Evolutionary conservation across 2,888 invertebrate genomes (phyloP).

Genomic region (Pollenia griseotomentosa): DNA sequence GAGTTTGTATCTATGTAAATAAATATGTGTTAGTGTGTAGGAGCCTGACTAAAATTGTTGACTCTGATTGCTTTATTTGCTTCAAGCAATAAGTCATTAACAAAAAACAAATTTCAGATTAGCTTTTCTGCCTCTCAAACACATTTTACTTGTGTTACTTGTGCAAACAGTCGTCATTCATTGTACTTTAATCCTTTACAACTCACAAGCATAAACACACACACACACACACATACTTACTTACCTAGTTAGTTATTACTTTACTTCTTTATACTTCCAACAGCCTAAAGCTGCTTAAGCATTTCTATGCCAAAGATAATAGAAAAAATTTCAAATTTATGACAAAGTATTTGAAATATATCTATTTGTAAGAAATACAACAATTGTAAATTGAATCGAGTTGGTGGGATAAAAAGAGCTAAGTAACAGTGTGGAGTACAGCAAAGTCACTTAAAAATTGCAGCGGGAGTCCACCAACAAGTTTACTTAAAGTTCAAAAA

Average conservation of each 20-base stretch:
- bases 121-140: conserved; percentile 65
- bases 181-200: conserved; percentile 49
- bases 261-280: conserved; percentile 27
- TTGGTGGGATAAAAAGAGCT: conserved; percentile 1
- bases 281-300: conserved; percentile 59
- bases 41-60: conserved; percentile 33
- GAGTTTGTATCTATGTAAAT: not conserved
- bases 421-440: not conserved
- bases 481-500: too few relatives aligned
- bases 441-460: not conserved
- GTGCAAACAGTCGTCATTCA: conserved; percentile 30
- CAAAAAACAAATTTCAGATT: conserved; percentile 74
- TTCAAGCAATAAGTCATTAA: conserved; percentile 75
- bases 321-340: conserved; percentile 62
- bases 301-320: conserved; percentile 53
- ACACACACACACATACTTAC: not conserved
- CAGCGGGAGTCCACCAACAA: too few relatives aligned
- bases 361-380: conserved; percentile 34
- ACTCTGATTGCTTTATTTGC: conserved; percentile 75
- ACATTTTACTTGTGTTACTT: conserved; percentile 41
- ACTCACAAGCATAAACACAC: not conserved
- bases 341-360: conserved; percentile 64
- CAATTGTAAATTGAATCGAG: conserved; percentile 43
- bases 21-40: not conserved
- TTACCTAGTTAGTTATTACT: conserved; percentile 40